Evolutionary conservation across 2,888 invertebrate genomes (phyloP).

Genomic region (Steinernema scapterisci): DNA sequence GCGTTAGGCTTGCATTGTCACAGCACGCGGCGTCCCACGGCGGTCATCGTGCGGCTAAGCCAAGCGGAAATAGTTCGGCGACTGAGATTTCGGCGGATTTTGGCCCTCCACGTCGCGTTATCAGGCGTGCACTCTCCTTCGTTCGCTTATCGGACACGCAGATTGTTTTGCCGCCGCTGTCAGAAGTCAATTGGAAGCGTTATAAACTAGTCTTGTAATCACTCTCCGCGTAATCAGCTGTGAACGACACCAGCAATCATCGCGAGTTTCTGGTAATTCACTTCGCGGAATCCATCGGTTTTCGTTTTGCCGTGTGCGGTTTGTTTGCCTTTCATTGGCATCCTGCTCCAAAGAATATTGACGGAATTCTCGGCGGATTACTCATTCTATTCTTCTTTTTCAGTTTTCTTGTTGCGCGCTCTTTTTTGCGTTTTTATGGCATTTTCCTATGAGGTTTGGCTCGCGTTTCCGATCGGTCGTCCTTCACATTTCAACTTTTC

Average conservation of each 20-base stretch:
- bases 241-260: background rate
- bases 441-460: background rate
- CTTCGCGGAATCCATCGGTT: background rate
- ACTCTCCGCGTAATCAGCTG: background rate
- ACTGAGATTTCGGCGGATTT: constrained; percentile 15
- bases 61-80: constrained; percentile 15
- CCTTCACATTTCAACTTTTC: background rate
- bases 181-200: background rate
- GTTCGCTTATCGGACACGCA: background rate
- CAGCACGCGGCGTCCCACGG: constrained; percentile 19
- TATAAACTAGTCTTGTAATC: background rate
- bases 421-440: background rate
- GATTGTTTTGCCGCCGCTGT: background rate
- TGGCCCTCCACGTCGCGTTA: background rate
- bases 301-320: background rate
- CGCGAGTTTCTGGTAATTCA: background rate
- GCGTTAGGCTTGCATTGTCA: background rate
- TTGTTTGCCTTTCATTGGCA: constrained; percentile 7
- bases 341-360: constrained; percentile 5
- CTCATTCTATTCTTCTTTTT: background rate
- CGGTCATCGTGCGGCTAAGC: constrained; percentile 10
- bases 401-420: background rate
- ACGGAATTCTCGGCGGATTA: background rate
- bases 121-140: background rate
- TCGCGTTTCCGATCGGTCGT: background rate